These are phyloP conservation scores for Sylvilagus bachmani DNA, from an alignment of 2,113 vertebrate species.

Conservation along the genomic window DNA sequence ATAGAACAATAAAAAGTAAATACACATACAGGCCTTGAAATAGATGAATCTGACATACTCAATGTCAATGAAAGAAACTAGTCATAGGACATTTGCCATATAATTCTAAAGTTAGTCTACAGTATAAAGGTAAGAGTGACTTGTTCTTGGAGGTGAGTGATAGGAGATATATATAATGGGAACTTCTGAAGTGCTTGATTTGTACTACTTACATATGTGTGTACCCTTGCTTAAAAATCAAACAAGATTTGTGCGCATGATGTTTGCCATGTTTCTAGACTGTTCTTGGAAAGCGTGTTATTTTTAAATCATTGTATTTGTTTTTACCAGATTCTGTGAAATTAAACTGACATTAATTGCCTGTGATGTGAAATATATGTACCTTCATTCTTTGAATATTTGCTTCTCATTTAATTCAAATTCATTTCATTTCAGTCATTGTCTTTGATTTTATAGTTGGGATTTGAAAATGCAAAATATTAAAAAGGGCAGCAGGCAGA, in stretches of 20 bases:
- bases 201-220: not conserved
- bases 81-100: not conserved
- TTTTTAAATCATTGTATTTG: not conserved
- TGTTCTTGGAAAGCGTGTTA: not conserved
- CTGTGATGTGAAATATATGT: not conserved
- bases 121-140: not conserved
- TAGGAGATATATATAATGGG: not conserved
- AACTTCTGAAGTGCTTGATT: not conserved
- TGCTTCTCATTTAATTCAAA: not conserved
- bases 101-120: not conserved
- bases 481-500: not conserved
- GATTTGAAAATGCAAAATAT: not conserved
- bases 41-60: not conserved
- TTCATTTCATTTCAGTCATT: not conserved
- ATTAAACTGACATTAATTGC: not conserved
- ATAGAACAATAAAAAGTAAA: not conserved
- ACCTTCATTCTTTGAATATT: not conserved
- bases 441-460: not conserved
- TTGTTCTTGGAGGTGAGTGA: not conserved
- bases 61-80: not conserved
- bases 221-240: not conserved
- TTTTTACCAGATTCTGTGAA: not conserved
- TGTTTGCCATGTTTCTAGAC: no score
- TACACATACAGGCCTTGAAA: not conserved
- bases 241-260: not conserved